phyloP scores from a whole-genome alignment of 2,888 invertebrate species.

The Acanthopleura granulata region DNA sequence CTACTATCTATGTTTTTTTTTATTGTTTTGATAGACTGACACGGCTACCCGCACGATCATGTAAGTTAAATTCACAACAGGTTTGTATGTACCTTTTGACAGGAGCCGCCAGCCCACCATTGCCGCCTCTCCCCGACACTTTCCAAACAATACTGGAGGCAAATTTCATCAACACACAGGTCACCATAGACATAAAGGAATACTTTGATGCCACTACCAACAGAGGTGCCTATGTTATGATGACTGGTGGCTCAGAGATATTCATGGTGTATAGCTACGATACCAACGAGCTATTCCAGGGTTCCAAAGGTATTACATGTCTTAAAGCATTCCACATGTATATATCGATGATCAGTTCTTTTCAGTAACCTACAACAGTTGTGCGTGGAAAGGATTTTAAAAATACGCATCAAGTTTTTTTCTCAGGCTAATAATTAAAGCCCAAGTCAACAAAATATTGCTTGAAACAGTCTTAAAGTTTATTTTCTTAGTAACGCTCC shows the following conservation, averaged over 20 bases:
- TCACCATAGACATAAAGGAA: background rate
- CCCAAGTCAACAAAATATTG: too few species aligned
- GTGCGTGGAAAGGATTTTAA: background rate
- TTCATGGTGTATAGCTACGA: constrained; percentile 6
- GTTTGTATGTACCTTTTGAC: background rate
- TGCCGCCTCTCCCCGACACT: background rate
- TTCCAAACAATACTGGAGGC: background rate
- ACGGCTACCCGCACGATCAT: too few species aligned
- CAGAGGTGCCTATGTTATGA: background rate
- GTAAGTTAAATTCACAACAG: too few species aligned
- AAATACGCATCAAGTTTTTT: background rate
- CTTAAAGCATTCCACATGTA: too few species aligned
- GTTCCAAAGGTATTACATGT: background rate
- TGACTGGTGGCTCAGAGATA: background rate
- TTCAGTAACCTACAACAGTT: background rate
- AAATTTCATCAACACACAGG: background rate
- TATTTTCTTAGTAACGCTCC: too few species aligned
- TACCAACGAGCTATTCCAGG: constrained; percentile 2
- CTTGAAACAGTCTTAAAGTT: too few species aligned
- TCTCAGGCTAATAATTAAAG: too few species aligned
- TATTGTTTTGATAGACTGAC: too few species aligned
- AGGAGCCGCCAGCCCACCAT: background rate
- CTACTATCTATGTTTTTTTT: too few species aligned
- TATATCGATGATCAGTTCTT: background rate
- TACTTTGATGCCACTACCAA: background rate